A percentile compares a stretch with the other conserved stretches of the same genome.
These are phyloP conservation scores for Clavelina lepadiformis DNA, from an alignment of 23 tunicate genomes.

Conservation along the genomic window DNA sequence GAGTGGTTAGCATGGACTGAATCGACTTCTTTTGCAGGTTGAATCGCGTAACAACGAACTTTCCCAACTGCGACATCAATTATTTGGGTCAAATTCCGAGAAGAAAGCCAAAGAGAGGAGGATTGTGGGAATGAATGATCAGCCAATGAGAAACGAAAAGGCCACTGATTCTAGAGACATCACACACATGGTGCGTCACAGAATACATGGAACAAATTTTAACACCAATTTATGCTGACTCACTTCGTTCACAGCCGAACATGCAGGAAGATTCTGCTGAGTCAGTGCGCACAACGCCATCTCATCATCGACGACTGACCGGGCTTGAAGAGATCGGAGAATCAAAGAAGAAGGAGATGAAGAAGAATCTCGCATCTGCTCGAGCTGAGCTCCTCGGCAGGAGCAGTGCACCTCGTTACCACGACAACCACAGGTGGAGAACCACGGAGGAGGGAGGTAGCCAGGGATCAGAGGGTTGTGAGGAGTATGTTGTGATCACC, in stretches of 20 bases:
- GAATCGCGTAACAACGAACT: slow-evolving; percentile 19
- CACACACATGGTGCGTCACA: too few species aligned
- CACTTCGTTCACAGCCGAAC: slow-evolving; percentile 8
- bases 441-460: not conserved
- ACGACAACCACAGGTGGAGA: not conserved
- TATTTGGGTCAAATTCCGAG: slow-evolving; percentile 13
- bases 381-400: slow-evolving; percentile 57
- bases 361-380: slow-evolving; percentile 19
- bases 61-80: slow-evolving; percentile 12
- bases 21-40: too few species aligned
- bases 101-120: too few species aligned
- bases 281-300: not conserved
- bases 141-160: too few species aligned
- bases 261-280: slow-evolving; percentile 33
- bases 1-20: too few species aligned
- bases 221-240: too few species aligned
- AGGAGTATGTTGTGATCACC: not conserved
- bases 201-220: too few species aligned
- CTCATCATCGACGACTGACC: slow-evolving; percentile 11
- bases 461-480: not conserved
- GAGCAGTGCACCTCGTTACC: not conserved
- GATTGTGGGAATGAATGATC: too few species aligned
- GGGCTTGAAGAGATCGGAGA: slow-evolving; percentile 45
- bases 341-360: not conserved
- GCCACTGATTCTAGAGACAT: too few species aligned